Evolutionary conservation across 1,140 invertebrate species (phyloP), one percentile per base, ranked within the genome.

Genomic region (Lamellibrachia luymesi): DNA sequence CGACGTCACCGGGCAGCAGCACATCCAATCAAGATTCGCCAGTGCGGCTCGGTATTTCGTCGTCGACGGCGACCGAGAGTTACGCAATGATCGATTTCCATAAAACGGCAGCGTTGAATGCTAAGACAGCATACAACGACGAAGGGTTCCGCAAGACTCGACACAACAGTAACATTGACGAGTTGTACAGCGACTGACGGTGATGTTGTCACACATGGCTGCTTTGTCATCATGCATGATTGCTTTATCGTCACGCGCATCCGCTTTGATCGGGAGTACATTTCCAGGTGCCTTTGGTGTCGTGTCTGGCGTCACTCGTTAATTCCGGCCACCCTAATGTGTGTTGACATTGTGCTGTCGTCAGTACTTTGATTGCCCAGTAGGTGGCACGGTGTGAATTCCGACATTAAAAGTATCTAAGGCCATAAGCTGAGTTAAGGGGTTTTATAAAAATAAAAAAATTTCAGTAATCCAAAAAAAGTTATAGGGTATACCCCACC

Each of bases 111-210:
- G 93, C 93, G 25, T n/a, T 94, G n/a, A 49, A 51, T 0, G 50
- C 52, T 17, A 51, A 51, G 25, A 93, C 64, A 5, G 90, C 49
- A 13, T 52, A 80, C 8, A 90, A 93, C 90, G 93, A 93, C 90
- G 93, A 93, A 52, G 93, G 93, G 17, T 91, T 90, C 50, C 50
- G 93, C 17, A 93, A 93, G 50, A 93, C 93, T 1, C 92, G 93
- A 50, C 93, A 93, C 92, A 93, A 93, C 92, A 93, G 93, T 51
- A 93, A 93, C 93, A 93, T 93, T 25, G 93, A 93, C 25, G 91
- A 93, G 51, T 52, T 92, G 92, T 38, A 51, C 92, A 80, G 64
- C n/a, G 51, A 92, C 92, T 91, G 6, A 91, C n/a, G 25, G 51
- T 38, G 25, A 13, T 91, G 91, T n/a, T 10, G 64, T 22, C 7